Percentiles rank a stretch among this genome's conserved stretches.
phyloP scores from a whole-genome alignment of 2,113 vertebrate species.

The Prunella himalayana region DNA sequence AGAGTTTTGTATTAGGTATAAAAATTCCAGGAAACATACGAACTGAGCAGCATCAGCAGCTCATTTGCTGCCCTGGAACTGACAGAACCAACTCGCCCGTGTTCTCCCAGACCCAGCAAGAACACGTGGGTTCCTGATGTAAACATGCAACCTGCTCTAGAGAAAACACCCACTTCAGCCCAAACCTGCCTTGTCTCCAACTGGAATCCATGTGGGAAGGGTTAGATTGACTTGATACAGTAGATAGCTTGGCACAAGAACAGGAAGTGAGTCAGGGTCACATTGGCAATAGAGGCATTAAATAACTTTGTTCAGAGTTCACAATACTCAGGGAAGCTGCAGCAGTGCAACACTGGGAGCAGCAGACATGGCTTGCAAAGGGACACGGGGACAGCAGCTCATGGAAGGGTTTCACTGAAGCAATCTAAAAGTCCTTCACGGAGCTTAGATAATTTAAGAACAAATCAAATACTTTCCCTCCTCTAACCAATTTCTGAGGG shows the following conservation, averaged over 20 bases:
- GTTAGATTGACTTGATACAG: slow-evolving; percentile 30
- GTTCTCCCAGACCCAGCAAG: background rate
- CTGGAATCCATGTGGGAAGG: background rate
- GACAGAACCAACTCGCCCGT: background rate
- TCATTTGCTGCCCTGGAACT: background rate
- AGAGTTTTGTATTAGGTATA: background rate
- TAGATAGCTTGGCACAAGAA: slow-evolving; percentile 65
- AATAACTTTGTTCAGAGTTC: slow-evolving; percentile 46
- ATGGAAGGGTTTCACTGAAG: background rate
- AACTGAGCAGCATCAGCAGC: background rate
- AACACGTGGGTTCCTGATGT: background rate
- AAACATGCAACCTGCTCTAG: slow-evolving; percentile 62
- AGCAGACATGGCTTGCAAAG: background rate
- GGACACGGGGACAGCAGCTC: slow-evolving; percentile 18
- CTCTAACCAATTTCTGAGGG: background rate
- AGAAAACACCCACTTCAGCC: slow-evolving; percentile 22
- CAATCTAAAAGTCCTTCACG: slow-evolving; percentile 64
- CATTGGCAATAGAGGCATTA: slow-evolving; percentile 12
- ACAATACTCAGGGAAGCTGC: background rate
- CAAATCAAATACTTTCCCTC: background rate
- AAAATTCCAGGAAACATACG: background rate
- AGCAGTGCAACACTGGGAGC: slow-evolving; percentile 36
- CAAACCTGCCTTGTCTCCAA: background rate
- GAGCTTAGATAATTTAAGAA: slow-evolving; percentile 34
- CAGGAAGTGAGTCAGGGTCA: slow-evolving; percentile 33